Base-by-base conservation (phyloP, 1,140 invertebrate species). In the Bombyx mori region DNA sequence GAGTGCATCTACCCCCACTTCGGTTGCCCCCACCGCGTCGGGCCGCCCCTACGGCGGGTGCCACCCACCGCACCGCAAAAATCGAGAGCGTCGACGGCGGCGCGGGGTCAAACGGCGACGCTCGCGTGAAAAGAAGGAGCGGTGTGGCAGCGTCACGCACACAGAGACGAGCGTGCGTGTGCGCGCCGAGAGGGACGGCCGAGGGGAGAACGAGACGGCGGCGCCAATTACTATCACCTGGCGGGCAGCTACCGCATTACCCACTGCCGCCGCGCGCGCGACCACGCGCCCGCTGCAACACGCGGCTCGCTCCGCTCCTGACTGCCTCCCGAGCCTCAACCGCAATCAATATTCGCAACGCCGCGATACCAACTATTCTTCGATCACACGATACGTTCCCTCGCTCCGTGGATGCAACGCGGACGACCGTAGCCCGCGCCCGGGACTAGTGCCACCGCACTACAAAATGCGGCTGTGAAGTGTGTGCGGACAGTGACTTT, bases 161-260 rank as follows among this genome's bases (percentile, higher is more conserved):
- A 77, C 76, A 70, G 60, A 45, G 42, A 57, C 58, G 61, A 68
- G 66, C 66, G 76, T 74, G 75, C 68, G 75, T 79, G 77, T 78
- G 76, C 70, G 75, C 68, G 73, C 65, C 66, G 82, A 77, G 66
- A 75, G 71, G 72, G 77, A 81, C 73, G 75, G 75, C 18, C 63
- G 75, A 66, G 54, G 75, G 62, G 63, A 72, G 82, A 85, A 77
- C 63, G 73, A 68, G 82, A 85, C 78, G 69, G 78, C 74, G 73
- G 79, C 77, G 82, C 75, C 82, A 82, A 85, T 85, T 85, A 85
- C 82, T 80, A 82, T 85, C 82, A 85, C 82, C 82, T 85, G 82
- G 82, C 82, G 82, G 77, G 74, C 77, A 71, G 82, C 82, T 82
- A 85, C 82, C 79, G 82, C 82, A 85, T 85, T 85, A 85, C 82